Percentiles rank a stretch among this genome's conserved stretches.
Conservation (phyloP, 2,888 invertebrate species). For the Eupithecia subumbrata region DNA sequence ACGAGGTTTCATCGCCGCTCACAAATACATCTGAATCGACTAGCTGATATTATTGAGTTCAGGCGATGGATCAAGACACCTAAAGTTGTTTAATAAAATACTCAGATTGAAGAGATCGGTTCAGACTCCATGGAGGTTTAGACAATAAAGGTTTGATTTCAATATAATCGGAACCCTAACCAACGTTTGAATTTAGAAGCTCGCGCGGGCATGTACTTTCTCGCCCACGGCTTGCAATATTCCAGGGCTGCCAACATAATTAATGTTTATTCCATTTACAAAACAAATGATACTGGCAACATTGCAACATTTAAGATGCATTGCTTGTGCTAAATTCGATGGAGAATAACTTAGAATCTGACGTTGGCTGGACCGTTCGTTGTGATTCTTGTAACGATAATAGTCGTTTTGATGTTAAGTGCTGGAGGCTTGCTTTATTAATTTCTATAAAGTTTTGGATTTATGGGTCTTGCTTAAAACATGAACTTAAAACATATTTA, state of each 20-base stretch:
- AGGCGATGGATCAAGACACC: neutral
- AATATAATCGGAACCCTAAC: constrained; percentile 24
- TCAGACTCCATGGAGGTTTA: neutral
- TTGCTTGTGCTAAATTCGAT: constrained; percentile 14
- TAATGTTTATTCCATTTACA: constrained; percentile 24
- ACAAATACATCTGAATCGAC: no score
- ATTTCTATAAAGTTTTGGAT: neutral
- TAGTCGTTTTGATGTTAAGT: neutral
- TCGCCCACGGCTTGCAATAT: constrained; percentile 57
- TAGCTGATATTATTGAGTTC: neutral
- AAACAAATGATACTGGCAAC: constrained; percentile 20
- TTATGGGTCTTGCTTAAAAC: neutral
- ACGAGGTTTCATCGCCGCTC: no score
- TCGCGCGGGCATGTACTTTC: constrained; percentile 51
- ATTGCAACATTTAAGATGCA: constrained; percentile 26
- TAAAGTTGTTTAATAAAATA: neutral
- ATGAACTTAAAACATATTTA: neutral
- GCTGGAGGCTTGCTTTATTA: neutral
- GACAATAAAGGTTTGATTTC: constrained; percentile 6
- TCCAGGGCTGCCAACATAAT: constrained; percentile 49
- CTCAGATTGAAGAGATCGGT: no score
- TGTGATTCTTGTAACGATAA: neutral
- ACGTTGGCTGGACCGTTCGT: neutral
- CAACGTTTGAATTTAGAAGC: constrained; percentile 57
- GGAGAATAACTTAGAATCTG: constrained; percentile 7